These are phyloP conservation scores for Agriopis aurantiaria DNA, from an alignment of 2,888 invertebrate genomes.

Conservation along the genomic window DNA sequence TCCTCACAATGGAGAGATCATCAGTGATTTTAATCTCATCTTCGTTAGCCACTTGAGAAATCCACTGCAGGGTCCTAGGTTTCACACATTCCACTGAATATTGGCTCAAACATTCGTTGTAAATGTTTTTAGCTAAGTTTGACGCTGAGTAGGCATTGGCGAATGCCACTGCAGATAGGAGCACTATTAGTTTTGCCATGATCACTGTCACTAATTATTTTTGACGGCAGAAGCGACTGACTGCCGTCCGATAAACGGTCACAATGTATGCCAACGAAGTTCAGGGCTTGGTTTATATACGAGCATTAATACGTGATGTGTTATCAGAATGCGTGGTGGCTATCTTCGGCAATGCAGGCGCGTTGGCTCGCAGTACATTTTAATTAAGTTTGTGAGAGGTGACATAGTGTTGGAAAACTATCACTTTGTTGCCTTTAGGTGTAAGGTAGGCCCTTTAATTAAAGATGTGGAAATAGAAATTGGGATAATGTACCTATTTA, in stretches of 20 bases:
- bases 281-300: slow-evolving; percentile 85
- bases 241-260: slow-evolving; percentile 75
- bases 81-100: slow-evolving; percentile 91
- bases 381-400: slow-evolving; percentile 67
- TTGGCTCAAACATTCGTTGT: slow-evolving; percentile 89
- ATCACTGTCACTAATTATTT: slow-evolving; percentile 62
- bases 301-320: slow-evolving; percentile 86
- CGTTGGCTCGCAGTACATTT: slow-evolving; percentile 69
- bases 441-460: slow-evolving; percentile 37
- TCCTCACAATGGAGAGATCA: slow-evolving; percentile 90
- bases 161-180: slow-evolving; percentile 69
- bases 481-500: background rate
- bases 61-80: slow-evolving; percentile 92
- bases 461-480: background rate
- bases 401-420: slow-evolving; percentile 74
- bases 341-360: slow-evolving; percentile 67
- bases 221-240: slow-evolving; percentile 77
- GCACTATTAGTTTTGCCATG: slow-evolving; percentile 79
- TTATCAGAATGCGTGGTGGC: slow-evolving; percentile 70
- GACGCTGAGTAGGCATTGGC: slow-evolving; percentile 86
- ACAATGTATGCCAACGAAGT: slow-evolving; percentile 83
- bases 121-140: slow-evolving; percentile 88
- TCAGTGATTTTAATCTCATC: slow-evolving; percentile 91
- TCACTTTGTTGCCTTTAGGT: slow-evolving; percentile 62
- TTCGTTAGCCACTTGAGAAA: slow-evolving; percentile 88